Conservation (phyloP, 2,888 invertebrate species). For the Drosophila trichaetosa region DNA sequence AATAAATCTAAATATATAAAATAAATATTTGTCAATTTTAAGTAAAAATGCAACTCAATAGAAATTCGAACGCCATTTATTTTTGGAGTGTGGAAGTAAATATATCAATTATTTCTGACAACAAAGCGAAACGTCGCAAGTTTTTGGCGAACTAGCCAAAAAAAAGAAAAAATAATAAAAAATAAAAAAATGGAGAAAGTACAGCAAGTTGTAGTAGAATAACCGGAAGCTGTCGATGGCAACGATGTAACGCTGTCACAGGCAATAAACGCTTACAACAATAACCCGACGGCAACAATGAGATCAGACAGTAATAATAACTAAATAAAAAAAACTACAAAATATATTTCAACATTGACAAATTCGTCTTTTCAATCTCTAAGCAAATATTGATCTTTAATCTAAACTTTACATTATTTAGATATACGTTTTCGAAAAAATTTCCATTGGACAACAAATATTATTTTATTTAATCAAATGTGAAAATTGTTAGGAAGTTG, state of each 20-base stretch:
- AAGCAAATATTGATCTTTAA: not conserved
- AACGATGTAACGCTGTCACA: constrained; percentile 72
- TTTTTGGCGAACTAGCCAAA: constrained; percentile 32
- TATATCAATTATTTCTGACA: constrained; percentile 39
- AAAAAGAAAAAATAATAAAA: constrained; percentile 1
- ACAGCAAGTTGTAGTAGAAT: constrained; percentile 1
- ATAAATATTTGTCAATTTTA: not conserved
- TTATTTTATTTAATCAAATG: not conserved
- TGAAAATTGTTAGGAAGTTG: not conserved
- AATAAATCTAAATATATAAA: not conserved
- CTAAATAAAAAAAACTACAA: not conserved
- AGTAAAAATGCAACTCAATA: too few relatives aligned
- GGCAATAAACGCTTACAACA: constrained; percentile 70
- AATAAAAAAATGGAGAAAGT: not conserved
- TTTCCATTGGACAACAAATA: not conserved
- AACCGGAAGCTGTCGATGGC: constrained; percentile 73
- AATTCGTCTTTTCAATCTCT: not conserved
- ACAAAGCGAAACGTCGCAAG: constrained; percentile 52
- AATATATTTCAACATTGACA: constrained; percentile 1
- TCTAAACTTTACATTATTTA: not conserved
- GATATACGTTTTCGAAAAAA: not conserved
- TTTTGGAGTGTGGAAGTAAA: constrained; percentile 5
- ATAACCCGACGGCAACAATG: constrained; percentile 28
- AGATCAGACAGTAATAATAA: constrained; percentile 7
- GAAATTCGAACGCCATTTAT: too few relatives aligned